Evolutionary conservation across 1,140 invertebrate species (phyloP), one percentile per base, ranked within the genome.

Genomic region (Conopomorpha cramerella): DNA sequence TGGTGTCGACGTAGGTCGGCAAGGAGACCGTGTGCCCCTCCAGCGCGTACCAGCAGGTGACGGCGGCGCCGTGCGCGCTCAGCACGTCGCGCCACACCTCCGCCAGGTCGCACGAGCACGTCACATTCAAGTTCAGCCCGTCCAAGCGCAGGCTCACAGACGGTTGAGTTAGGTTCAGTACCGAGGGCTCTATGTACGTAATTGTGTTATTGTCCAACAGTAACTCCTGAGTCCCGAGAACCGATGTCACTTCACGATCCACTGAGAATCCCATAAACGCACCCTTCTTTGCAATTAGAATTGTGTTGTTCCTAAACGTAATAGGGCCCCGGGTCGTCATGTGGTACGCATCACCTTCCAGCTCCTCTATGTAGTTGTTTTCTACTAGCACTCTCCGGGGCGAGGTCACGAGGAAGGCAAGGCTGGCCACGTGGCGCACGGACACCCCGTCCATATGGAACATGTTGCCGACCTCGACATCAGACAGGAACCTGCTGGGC

Each of bases 401-500:
- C 31, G 78, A 76, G 34, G 59, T 79, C 34, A 85, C 70, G 45
- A 82, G 79, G 62, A 88, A 87, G 2, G 84, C 82, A 54, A 86
- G 82, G 48, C 83, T 81, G 32, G 84, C 82, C 12, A 89, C 56
- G 33, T 65, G 66, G 2, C 81, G 63, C 2, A 87, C 64, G 1
- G 54, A 55, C 47, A 85, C 84, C 34, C 85, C 83, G 14, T 82
- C 78, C 38, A 91, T 81, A 15, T 76, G 71, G 17, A 91, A 83
- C 32, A 83, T 79, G 29, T 86, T 71, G 27, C 78, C 77, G 8
- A 92, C 83, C 41, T 85, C 84, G 19, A 92, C 65, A 35, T 91
- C 88, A 27, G 87, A 87, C 56, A 91, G 81, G 31, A 84, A 82
- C 27, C 87, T 80, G 36, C 87, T 90, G 1, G 88, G 87, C 19